Base-by-base conservation (phyloP, 2,113 vertebrate species). In the Microcebus tavaratra region DNA sequence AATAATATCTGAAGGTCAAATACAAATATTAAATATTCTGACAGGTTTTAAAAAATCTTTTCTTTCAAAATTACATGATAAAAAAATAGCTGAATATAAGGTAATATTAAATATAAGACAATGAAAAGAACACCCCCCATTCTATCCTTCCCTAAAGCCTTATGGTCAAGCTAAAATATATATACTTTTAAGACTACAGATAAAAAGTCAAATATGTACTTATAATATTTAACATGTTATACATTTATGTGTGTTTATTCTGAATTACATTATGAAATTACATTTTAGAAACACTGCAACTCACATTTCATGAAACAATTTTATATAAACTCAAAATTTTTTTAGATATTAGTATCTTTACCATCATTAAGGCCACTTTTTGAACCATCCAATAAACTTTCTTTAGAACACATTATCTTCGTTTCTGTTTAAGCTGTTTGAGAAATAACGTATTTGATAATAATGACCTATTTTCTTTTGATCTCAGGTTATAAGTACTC, bases 401-500 rank as follows among this genome's bases (percentile, higher is more conserved):
- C 85, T 73, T 89, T 88, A 95, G 11, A 97, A 88, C 2, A 84
- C 1, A n/a, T 48, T 55, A 79, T 72, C 83, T 91, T 91, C 63
- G 89, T 55, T 95, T 92, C 39, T 75, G 21, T n/a, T 82, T 79
- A 85, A 88, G 20, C 36, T 91, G 23, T 70, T 75, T 78, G 25
- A 91, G 55, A 92, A 95, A 50, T 25, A 82, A 34, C 0, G 45
- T 57, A 45, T 53, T 70, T 93, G 53, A 12, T 53, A 57, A 42
- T 21, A 87, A 50, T 36, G 48, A 79, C 36, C 18, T 95, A 3
- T 73, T 94, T 84, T 65, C 45, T 86, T 92, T 80, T 76, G 27
- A 53, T 68, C 13, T 70, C 50, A 95, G 72, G 21, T 73, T 9
- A 2, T 25, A 72, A 72, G 34, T 75, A 94, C 25, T 76, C 25